These are phyloP conservation scores for Hirudo medicinalis DNA, from an alignment of 1,140 invertebrate species.

Conservation along the genomic window DNA sequence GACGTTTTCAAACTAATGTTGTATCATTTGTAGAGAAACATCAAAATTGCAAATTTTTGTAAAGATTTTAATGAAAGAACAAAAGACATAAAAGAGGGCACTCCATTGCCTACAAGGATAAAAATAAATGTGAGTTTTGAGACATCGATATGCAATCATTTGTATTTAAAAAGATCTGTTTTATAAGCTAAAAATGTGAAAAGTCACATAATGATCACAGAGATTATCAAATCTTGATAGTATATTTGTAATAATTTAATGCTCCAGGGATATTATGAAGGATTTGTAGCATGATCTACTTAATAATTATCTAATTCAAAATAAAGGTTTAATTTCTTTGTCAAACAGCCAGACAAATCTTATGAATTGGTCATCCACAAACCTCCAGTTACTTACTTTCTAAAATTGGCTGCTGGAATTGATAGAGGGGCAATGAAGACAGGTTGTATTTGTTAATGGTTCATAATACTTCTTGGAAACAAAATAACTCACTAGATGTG, in stretches of 20 bases:
- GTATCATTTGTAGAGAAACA: constrained; percentile 56
- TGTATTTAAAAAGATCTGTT: not conserved
- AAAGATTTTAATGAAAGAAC: constrained; percentile 97
- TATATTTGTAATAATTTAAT: no score
- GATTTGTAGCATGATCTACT: not conserved
- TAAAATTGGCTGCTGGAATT: constrained; percentile 88
- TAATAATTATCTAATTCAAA: not conserved
- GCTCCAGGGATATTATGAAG: no score
- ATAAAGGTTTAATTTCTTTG: not conserved
- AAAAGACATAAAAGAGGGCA: constrained; percentile 76
- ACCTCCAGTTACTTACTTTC: constrained; percentile 70
- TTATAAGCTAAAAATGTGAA: no score
- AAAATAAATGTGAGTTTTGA: constrained; percentile 51
- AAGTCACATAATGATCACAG: no score
- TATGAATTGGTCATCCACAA: constrained; percentile 69
- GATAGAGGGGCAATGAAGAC: constrained; percentile 62
- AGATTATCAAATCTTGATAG: no score
- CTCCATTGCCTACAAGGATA: constrained; percentile 70
- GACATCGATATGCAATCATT: not conserved
- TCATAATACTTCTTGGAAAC: constrained; percentile 1
- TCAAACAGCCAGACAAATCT: constrained; percentile 57
- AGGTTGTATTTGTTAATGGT: constrained; percentile 38
- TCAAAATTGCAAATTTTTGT: constrained; percentile 89
- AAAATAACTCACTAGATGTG: not conserved
- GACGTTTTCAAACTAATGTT: constrained; percentile 26